Percentiles rank a stretch among this genome's conserved stretches.
Conservation (phyloP, 2,797 vertebrate genomes). For the Semaprochilodus insignis region DNA sequence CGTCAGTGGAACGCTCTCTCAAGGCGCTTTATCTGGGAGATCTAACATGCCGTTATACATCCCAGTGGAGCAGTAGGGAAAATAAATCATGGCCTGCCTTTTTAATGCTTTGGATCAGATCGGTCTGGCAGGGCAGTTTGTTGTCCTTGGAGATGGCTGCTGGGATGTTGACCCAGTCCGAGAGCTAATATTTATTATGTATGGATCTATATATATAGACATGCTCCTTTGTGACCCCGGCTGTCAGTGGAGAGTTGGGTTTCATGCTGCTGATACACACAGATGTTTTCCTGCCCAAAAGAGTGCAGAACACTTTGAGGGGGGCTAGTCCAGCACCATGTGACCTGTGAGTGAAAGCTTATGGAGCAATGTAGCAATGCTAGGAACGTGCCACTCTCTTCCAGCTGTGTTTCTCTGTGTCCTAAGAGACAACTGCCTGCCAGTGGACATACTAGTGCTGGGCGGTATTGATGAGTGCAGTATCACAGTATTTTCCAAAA, state of each 20-base stretch:
- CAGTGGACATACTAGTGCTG: background rate
- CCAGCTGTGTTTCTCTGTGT: conserved; percentile 1
- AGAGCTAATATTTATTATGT: conserved; percentile 66
- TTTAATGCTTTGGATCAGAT: conserved; percentile 55
- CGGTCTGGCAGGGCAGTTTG: conserved; percentile 29
- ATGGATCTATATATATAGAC: conserved; percentile 62
- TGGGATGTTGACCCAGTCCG: conserved; percentile 48
- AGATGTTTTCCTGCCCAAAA: conserved; percentile 33
- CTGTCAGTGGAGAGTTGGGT: conserved; percentile 56
- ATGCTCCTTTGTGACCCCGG: conserved; percentile 52
- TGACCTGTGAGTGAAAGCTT: conserved; percentile 33
- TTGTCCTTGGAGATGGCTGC: conserved; percentile 61
- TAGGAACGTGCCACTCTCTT: conserved; percentile 17
- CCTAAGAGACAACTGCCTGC: conserved; percentile 21
- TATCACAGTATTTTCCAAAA: background rate
- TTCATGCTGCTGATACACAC: conserved; percentile 50
- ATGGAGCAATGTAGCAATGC: conserved; percentile 17
- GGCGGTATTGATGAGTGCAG: background rate
- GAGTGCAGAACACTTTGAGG: conserved; percentile 5
- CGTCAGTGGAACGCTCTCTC: conserved; percentile 26
- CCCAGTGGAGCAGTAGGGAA: conserved; percentile 65
- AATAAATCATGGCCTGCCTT: conserved; percentile 50
- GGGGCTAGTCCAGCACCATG: background rate
- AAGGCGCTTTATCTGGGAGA: conserved; percentile 35
- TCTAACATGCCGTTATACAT: conserved; percentile 50